Percentiles rank a stretch among this genome's conserved stretches.
phyloP scores from a whole-genome alignment of 2,113 vertebrate species.

The Boulengeromyrus knoepffleri region DNA sequence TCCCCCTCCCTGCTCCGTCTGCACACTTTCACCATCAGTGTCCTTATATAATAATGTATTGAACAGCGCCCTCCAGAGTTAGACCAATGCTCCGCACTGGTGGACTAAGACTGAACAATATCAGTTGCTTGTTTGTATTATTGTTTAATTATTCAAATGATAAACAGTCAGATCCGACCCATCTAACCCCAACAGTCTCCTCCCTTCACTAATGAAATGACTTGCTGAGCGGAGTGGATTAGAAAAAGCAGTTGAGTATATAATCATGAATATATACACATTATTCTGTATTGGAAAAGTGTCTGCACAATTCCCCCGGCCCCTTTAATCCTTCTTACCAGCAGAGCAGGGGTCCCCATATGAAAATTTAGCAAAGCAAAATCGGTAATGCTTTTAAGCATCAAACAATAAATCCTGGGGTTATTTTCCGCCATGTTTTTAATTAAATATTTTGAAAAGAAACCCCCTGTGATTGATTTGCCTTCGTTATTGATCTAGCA shows the following conservation, averaged over 20 bases:
- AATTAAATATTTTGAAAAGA: slow-evolving; percentile 91
- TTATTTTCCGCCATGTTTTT: slow-evolving; percentile 79
- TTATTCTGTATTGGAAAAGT: slow-evolving; percentile 91
- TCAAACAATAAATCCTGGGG: slow-evolving; percentile 79
- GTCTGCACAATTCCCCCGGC: slow-evolving; percentile 75
- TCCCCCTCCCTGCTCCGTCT: background rate
- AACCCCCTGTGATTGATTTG: slow-evolving; percentile 81
- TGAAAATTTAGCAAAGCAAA: slow-evolving; percentile 77
- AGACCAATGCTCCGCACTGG: background rate
- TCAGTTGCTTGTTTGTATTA: slow-evolving; percentile 47
- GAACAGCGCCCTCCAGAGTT: background rate
- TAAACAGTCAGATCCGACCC: slow-evolving; percentile 41
- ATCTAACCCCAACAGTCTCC: slow-evolving; percentile 42
- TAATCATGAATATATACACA: slow-evolving; percentile 79
- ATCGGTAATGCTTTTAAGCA: slow-evolving; percentile 83
- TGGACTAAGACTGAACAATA: slow-evolving; percentile 3
- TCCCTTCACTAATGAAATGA: slow-evolving; percentile 70
- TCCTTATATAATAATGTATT: background rate
- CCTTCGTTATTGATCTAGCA: slow-evolving; percentile 73
- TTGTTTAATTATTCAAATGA: slow-evolving; percentile 57
- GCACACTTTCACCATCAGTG: background rate
- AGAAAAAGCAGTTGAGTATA: slow-evolving; percentile 73
- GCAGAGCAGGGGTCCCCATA: slow-evolving; percentile 65
- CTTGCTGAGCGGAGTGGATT: slow-evolving; percentile 72
- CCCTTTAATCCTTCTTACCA: slow-evolving; percentile 73